Evolutionary conservation across 1,140 invertebrate species (phyloP), one percentile per base, ranked within the genome.

Genomic region (Diachasma alloeum): DNA sequence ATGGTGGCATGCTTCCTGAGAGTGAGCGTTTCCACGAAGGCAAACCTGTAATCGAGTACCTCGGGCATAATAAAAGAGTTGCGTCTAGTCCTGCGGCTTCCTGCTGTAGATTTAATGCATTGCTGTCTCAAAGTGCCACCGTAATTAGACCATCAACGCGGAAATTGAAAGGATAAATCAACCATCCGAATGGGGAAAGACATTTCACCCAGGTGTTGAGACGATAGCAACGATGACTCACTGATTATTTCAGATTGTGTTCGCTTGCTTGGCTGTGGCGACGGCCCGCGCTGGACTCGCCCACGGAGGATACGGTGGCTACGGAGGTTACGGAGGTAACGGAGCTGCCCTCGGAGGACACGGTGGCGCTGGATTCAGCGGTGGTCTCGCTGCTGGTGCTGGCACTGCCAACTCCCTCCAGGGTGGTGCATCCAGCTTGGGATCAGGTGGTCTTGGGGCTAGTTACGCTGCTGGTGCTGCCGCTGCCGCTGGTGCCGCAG

Each of bases 401-500:
- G 87, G 87, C 79, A 89, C 86, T 74, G 89, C 88, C 67, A 81
- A 84, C 81, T 86, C 87, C 74, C 87, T 89, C 72, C 89, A 90
- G 82, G 85, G 86, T 82, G 89, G 89, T 79, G 88, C 88, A 26
- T 89, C 89, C 79, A 89, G 87, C 79, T 85, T 90, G 86, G 89
- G 88, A 87, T 88, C 87, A 67, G 87, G 87, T 68, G 87, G 87
- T 83, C 86, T 90, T 76, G 89, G 88, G 78, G 87, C 87, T 74
- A 89, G 86, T 87, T 90, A 90, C 75, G 89, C 89, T 53, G 87
- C 89, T 84, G 89, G 89, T 79, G 87, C 88, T 56, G 89, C 89
- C 68, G 81, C 84, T 53, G 89, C 89, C 73, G 89, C 89, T 85
- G 88, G 88, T 36, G 83, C 86, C 75, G 89, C 89, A 75, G 89